These are phyloP conservation scores for Odontocerum albicorne DNA, from an alignment of 2,888 invertebrate species.

Conservation along the genomic window DNA sequence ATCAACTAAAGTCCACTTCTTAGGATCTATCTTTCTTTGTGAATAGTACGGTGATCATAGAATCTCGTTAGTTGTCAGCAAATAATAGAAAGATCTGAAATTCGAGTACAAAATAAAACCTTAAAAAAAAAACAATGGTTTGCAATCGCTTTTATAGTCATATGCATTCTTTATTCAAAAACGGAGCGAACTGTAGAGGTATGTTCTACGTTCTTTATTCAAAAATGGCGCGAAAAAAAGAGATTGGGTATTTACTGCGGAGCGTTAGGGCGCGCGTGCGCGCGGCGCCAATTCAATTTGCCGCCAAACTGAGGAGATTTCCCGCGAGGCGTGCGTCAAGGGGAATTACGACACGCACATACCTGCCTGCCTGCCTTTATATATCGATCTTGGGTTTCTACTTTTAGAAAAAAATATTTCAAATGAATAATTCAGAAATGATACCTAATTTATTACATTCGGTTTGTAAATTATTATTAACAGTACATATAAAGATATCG, in stretches of 20 bases:
- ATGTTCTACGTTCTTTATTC: slow-evolving; percentile 19
- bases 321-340: background rate
- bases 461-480: background rate
- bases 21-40: too few relatives aligned
- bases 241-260: slow-evolving; percentile 18
- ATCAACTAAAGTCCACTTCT: too few relatives aligned
- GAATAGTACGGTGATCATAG: too few relatives aligned
- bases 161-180: slow-evolving; percentile 20
- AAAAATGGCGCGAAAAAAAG: slow-evolving; percentile 20
- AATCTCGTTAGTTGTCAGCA: too few relatives aligned
- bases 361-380: too few relatives aligned
- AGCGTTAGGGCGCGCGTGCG: slow-evolving; percentile 31
- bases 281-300: slow-evolving; percentile 24
- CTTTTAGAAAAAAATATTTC: too few relatives aligned
- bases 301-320: background rate
- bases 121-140: slow-evolving; percentile 22
- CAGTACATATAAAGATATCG: background rate
- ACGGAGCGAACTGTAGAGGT: slow-evolving; percentile 10
- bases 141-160: background rate
- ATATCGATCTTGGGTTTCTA: too few relatives aligned
- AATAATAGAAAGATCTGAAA: too few relatives aligned
- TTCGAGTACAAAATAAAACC: too few relatives aligned
- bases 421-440: background rate
- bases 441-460: background rate
- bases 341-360: too few relatives aligned